Evolutionary conservation across 2,113 vertebrate species (phyloP), one percentile per base, ranked within the genome.

Genomic region (Ochotona curzoniae): DNA sequence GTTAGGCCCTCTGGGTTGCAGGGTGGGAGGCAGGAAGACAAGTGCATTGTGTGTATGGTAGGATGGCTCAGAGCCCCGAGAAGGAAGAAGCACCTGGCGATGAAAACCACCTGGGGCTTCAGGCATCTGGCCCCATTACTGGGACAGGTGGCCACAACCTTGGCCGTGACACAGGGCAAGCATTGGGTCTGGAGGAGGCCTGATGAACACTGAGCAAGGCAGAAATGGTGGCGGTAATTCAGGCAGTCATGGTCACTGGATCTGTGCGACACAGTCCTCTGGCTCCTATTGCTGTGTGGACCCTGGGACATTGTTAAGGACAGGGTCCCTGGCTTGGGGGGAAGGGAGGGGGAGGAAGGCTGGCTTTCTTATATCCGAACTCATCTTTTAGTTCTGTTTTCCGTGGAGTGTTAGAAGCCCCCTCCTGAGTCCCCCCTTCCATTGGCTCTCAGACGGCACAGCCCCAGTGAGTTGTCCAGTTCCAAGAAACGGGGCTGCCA

Each of bases 81-180:
- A 84, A 17, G 71, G 30, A 32, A 70, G 70, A 47, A 38, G 61
- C 30, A 12, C 15, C 26, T 57, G 44, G 54, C 25, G 2, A 11
- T 3, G 1, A 11, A 26, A 44, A 47, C n/a, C 8, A 35, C 21
- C 20, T 10, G 28, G 66, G 7, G 17, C 51, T 38, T 21, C 8
- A 38, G 57, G 25, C 1, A 54, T 51, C 67, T 76, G 66, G 64
- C 12, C 83, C 21, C 1, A 64, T 28, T 60, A 28, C 63, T 0
- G 5, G 75, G 57, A 66, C 26, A 30, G 70, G 14, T 18, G 3
- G 7, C 51, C 38, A 75, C 14, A 25, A 8, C 21, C 23, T 54
- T 47, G 14, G 0, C 7, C 7, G 35, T 61, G 35, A 26, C 13
- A 2, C 8, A 3, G 30, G 2, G 32, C 1, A 2, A 14, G 49